A percentile compares a stretch with the other conserved stretches of the same genome.
Conservation (phyloP, 2,113 vertebrate genomes). For the Spilogale gracilis region DNA sequence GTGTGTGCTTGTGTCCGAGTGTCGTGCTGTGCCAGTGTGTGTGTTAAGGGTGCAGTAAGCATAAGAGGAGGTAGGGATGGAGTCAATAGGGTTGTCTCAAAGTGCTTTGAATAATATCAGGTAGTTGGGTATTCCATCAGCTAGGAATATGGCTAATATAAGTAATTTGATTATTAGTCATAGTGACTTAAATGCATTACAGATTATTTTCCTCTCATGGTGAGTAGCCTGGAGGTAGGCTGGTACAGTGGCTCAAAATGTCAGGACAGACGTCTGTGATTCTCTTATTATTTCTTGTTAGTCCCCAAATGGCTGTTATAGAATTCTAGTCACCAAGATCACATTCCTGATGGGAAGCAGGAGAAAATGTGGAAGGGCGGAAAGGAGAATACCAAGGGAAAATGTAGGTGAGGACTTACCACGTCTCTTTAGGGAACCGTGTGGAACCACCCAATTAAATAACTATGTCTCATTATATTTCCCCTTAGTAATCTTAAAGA, state of each 20-base stretch:
- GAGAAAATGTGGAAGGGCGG: background rate
- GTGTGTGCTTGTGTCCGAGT: background rate
- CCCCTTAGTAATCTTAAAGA: background rate
- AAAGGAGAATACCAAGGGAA: background rate
- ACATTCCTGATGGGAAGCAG: background rate
- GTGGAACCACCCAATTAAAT: background rate
- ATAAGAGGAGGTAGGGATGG: background rate
- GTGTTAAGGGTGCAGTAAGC: background rate
- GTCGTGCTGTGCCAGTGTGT: background rate
- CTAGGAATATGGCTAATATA: background rate
- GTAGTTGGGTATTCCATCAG: background rate
- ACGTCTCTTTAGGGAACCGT: background rate
- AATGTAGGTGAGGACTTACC: background rate
- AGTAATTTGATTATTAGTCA: background rate
- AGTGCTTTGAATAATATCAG: background rate
- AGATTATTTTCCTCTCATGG: background rate
- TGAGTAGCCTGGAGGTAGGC: background rate
- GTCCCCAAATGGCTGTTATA: background rate
- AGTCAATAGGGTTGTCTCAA: background rate
- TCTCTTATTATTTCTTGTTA: background rate
- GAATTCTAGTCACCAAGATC: background rate
- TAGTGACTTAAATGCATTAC: background rate
- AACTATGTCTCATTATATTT: background rate
- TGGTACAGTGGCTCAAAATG: background rate
- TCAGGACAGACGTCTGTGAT: background rate